These are phyloP conservation scores for Festucalex cinctus DNA, from an alignment of 2,113 vertebrate species.

Conservation along the genomic window DNA sequence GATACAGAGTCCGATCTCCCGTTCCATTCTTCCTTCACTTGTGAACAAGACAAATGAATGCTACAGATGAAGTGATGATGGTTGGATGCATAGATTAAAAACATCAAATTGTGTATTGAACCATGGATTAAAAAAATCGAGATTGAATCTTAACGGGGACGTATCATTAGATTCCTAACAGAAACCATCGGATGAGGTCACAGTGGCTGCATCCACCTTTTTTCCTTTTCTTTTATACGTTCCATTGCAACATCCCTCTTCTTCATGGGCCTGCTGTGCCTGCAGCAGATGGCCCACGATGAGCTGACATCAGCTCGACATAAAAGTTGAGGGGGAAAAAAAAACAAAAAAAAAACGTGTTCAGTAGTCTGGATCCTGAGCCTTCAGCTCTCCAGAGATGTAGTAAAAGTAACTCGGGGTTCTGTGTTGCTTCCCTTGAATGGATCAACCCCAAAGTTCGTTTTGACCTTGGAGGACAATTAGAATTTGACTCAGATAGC, in stretches of 20 bases:
- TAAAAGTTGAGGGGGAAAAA: background rate
- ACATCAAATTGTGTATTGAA: too few relatives aligned
- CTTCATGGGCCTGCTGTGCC: constrained; percentile 5
- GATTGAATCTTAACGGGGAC: background rate
- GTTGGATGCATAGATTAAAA: too few relatives aligned
- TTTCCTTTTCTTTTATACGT: background rate
- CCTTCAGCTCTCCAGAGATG: constrained; percentile 1
- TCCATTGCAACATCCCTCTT: constrained; percentile 2
- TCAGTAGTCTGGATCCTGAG: constrained; percentile 3
- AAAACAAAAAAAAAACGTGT: background rate
- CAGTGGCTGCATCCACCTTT: background rate
- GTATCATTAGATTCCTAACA: background rate
- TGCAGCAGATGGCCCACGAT: constrained; percentile 11
- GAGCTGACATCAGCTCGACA: constrained; percentile 11
- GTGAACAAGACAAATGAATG: too few relatives aligned
- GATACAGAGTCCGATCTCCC: too few relatives aligned
- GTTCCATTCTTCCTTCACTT: too few relatives aligned
- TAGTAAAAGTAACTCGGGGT: constrained; percentile 11
- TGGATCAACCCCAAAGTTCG: constrained; percentile 25
- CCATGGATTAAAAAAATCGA: background rate
- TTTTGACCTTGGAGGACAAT: constrained; percentile 39
- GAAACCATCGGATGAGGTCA: background rate
- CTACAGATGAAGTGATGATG: too few relatives aligned
- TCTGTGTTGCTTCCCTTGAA: constrained; percentile 6
- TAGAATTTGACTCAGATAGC: constrained; percentile 18